phyloP scores from a whole-genome alignment of 37 sponge, comb jelly and placozoan genomes.

The Spongilla lacustris region DNA sequence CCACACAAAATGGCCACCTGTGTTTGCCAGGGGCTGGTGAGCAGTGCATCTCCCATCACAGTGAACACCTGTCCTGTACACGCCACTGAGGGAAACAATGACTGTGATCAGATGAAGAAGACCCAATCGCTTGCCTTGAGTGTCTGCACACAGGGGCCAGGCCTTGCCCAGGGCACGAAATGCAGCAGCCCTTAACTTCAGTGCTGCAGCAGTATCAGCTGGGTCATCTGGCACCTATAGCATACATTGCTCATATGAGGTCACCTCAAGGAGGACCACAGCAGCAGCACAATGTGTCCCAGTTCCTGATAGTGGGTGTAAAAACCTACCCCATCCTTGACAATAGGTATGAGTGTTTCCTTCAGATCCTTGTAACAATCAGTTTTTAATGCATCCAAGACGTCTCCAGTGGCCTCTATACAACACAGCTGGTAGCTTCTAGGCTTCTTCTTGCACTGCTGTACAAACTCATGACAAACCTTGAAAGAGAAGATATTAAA shows the following conservation, averaged over 20 bases:
- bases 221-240: neutral
- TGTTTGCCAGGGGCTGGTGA: constrained; percentile 42
- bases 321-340: neutral
- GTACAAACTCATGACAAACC: constrained; percentile 27
- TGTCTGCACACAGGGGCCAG: constrained; percentile 42
- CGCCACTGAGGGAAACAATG: constrained; percentile 4
- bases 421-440: constrained; percentile 28
- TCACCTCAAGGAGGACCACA: no score
- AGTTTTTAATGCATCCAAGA: constrained; percentile 31
- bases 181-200: constrained; percentile 39
- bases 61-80: constrained; percentile 1
- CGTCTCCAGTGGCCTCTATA: constrained; percentile 48
- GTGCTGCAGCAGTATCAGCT: neutral
- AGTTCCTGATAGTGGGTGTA: no score
- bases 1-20: constrained; percentile 58
- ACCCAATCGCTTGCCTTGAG: constrained; percentile 28
- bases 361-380: constrained; percentile 34
- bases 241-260: no score
- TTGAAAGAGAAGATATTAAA: neutral
- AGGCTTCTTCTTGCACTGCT: constrained; percentile 59
- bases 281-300: no score
- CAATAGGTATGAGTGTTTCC: constrained; percentile 16
- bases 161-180: constrained; percentile 40
- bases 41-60: constrained; percentile 15
- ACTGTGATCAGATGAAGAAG: neutral